Percentiles rank a stretch among this genome's conserved stretches.
These are phyloP conservation scores for Muraenolepis orangiensis DNA, from an alignment of 2,797 vertebrate species.

Conservation along the genomic window DNA sequence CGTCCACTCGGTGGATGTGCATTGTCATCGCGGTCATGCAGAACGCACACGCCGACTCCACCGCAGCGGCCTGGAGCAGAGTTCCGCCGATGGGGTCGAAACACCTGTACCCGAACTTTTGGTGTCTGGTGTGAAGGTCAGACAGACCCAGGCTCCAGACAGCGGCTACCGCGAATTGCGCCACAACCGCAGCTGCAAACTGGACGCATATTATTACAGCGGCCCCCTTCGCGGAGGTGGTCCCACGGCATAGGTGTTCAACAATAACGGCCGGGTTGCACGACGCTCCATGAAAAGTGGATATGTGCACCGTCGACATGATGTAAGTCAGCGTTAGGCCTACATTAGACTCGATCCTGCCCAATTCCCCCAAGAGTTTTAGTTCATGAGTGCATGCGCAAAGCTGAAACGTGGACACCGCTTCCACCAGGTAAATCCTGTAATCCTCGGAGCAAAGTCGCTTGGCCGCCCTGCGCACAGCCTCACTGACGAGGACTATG, in stretches of 20 bases:
- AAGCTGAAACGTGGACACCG: slow-evolving; percentile 81
- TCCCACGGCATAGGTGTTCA: slow-evolving; percentile 62
- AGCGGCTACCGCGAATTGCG: slow-evolving; percentile 57
- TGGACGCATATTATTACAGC: slow-evolving; percentile 45
- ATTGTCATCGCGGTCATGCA: slow-evolving; percentile 70
- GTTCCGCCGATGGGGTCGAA: slow-evolving; percentile 73
- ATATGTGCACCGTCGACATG: slow-evolving; percentile 75
- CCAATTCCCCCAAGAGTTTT: slow-evolving; percentile 63
- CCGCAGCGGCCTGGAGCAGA: slow-evolving; percentile 68
- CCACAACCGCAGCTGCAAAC: slow-evolving; percentile 55
- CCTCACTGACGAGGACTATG: slow-evolving; percentile 60
- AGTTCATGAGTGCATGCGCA: slow-evolving; percentile 82
- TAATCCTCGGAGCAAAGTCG: slow-evolving; percentile 20
- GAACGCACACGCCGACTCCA: slow-evolving; percentile 78
- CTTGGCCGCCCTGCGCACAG: slow-evolving; percentile 23
- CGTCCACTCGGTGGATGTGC: slow-evolving; percentile 60
- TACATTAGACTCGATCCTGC: slow-evolving; percentile 43
- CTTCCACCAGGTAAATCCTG: slow-evolving; percentile 66
- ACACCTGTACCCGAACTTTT: slow-evolving; percentile 48
- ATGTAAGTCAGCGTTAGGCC: slow-evolving; percentile 73
- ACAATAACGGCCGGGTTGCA: slow-evolving; percentile 74
- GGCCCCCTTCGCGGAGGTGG: slow-evolving; percentile 20
- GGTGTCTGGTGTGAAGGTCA: slow-evolving; percentile 64
- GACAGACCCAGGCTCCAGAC: slow-evolving; percentile 77
- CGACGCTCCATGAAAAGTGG: slow-evolving; percentile 66